Conservation (phyloP, 2,797 vertebrate genomes). For the Percopsis omiscomaycus region DNA sequence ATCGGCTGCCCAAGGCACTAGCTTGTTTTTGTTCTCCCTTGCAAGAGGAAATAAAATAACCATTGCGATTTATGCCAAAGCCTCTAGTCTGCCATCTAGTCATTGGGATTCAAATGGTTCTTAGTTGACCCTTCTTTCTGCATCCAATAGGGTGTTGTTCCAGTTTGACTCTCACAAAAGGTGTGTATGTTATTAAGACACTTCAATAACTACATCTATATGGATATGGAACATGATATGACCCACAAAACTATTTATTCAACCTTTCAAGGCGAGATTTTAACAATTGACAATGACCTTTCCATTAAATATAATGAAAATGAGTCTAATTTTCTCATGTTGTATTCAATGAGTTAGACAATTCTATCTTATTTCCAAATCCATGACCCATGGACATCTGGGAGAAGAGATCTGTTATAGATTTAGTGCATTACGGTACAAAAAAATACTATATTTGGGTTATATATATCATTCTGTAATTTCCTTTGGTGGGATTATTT, state of each 20-base stretch:
- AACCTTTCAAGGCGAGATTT: conserved; percentile 31
- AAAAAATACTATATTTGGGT: background rate
- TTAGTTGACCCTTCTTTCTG: background rate
- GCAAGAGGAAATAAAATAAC: background rate
- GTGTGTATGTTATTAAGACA: background rate
- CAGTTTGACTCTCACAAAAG: conserved; percentile 15
- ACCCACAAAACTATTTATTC: conserved; percentile 19
- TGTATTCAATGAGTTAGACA: background rate
- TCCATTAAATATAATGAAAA: conserved; percentile 12
- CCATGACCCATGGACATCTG: conserved; percentile 16
- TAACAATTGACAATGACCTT: conserved; percentile 21
- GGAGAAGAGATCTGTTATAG: conserved; percentile 10
- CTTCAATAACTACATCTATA: conserved; percentile 17
- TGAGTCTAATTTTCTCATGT: background rate
- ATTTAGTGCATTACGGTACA: conserved; percentile 26
- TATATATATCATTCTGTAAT: conserved; percentile 12
- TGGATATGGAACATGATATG: too few relatives aligned
- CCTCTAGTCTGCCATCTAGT: conserved; percentile 10
- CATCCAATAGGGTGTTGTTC: conserved; percentile 1
- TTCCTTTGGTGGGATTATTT: conserved; percentile 50
- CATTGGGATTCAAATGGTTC: background rate
- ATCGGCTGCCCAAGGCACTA: conserved; percentile 31
- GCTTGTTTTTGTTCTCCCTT: conserved; percentile 15
- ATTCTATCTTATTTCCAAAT: conserved; percentile 15
- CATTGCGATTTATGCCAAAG: background rate